These are phyloP conservation scores for Ceriagrion tenellum DNA, from an alignment of 2,888 invertebrate genomes.

Conservation along the genomic window DNA sequence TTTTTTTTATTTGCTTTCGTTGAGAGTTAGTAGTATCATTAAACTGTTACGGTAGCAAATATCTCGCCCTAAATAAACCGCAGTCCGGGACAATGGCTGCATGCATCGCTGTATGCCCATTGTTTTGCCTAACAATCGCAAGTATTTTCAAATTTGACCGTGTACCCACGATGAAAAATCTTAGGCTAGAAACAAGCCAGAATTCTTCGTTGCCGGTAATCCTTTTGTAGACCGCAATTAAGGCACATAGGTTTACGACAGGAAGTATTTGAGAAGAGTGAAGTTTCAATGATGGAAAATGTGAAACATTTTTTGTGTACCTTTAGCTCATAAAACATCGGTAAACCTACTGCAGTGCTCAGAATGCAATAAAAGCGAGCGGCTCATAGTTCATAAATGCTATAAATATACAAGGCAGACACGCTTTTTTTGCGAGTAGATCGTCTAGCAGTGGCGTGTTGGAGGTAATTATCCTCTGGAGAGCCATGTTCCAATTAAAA, in stretches of 20 bases:
- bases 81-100: background rate
- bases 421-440: background rate
- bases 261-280: background rate
- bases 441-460: background rate
- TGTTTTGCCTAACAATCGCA: background rate
- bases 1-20: background rate
- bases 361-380: background rate
- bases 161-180: background rate
- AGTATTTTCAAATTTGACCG: background rate
- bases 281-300: slow-evolving; percentile 5
- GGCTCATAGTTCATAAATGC: background rate
- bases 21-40: background rate
- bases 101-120: no score
- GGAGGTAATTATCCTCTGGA: slow-evolving; percentile 35
- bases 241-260: background rate
- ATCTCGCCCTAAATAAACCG: background rate
- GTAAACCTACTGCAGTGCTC: background rate
- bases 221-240: background rate
- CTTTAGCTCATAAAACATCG: background rate
- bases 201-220: background rate
- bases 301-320: background rate
- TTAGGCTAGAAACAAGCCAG: background rate
- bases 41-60: background rate
- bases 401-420: background rate
- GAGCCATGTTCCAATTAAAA: slow-evolving; percentile 42